A percentile compares a stretch with the other conserved stretches of the same genome.
Conservation (phyloP, 2,888 invertebrate genomes). For the Dicycla oo region DNA sequence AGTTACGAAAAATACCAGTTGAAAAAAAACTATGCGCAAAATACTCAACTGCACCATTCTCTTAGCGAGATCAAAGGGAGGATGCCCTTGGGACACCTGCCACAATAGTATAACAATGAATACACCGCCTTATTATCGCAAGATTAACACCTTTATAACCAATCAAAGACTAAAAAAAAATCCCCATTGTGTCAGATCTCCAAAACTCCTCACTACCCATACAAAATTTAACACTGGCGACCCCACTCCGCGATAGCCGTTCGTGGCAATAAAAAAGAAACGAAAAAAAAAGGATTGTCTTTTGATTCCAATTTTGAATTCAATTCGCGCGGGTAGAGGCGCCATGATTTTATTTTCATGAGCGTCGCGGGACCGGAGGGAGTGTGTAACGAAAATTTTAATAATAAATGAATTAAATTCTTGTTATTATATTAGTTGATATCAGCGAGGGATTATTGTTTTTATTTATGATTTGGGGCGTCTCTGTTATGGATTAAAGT, state of each 20-base stretch:
- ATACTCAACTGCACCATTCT: not conserved
- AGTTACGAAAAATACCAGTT: not conserved
- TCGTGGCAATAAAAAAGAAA: conserved; percentile 82
- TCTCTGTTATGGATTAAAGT: conserved; percentile 61
- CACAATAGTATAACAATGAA: conserved; percentile 1
- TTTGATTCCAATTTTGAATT: conserved; percentile 89
- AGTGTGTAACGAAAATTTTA: conserved; percentile 77
- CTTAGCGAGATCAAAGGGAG: not conserved
- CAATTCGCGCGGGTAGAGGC: conserved; percentile 86
- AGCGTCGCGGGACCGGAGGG: conserved; percentile 80
- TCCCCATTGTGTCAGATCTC: conserved; percentile 63
- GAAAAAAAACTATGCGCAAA: not conserved
- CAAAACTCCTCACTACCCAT: conserved; percentile 74
- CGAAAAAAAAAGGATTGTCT: conserved; percentile 86
- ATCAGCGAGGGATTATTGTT: conserved; percentile 75
- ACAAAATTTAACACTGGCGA: conserved; percentile 85
- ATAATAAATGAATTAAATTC: conserved; percentile 83
- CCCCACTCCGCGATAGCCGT: conserved; percentile 80
- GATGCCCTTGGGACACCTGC: not conserved
- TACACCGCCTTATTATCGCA: conserved; percentile 7
- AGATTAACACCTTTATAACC: conserved; percentile 39
- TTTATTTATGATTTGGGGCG: conserved; percentile 67
- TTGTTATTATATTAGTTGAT: conserved; percentile 77
- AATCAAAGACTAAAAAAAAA: conserved; percentile 53
- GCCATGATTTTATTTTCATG: conserved; percentile 90